phyloP scores from a whole-genome alignment of 1,140 invertebrate genomes.

The Brachionus asplanchnoidis region DNA sequence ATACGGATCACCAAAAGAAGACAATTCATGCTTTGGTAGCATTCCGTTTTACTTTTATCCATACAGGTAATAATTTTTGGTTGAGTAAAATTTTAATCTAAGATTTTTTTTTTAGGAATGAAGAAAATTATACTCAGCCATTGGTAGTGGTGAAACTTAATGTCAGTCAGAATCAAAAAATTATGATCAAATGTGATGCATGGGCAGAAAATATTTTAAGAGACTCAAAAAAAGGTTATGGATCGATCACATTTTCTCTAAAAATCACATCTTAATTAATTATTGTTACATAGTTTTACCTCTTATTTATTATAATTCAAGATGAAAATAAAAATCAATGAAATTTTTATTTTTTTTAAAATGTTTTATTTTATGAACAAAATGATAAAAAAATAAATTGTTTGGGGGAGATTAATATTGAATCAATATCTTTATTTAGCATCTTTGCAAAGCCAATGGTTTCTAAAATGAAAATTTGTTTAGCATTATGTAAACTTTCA shows the following conservation, averaged over 20 bases:
- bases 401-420: neutral
- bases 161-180: neutral
- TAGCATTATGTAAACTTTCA: no score
- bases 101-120: neutral
- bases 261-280: neutral
- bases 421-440: neutral
- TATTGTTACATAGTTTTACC: neutral
- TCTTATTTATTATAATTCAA: neutral
- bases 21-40: neutral
- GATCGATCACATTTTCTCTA: neutral
- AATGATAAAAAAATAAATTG: neutral
- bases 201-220: neutral
- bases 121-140: neutral
- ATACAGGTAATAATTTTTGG: neutral
- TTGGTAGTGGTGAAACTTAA: neutral
- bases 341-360: neutral
- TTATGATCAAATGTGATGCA: neutral
- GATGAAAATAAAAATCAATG: neutral
- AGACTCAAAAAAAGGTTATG: neutral
- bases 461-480: neutral
- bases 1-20: neutral
- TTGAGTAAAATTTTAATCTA: neutral
- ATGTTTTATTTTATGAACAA: neutral
- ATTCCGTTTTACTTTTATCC: slow-evolving; percentile 9
- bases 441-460: neutral